Conservation (phyloP, 92 coral and sea anemone genomes). For the Diadumene lineata region DNA sequence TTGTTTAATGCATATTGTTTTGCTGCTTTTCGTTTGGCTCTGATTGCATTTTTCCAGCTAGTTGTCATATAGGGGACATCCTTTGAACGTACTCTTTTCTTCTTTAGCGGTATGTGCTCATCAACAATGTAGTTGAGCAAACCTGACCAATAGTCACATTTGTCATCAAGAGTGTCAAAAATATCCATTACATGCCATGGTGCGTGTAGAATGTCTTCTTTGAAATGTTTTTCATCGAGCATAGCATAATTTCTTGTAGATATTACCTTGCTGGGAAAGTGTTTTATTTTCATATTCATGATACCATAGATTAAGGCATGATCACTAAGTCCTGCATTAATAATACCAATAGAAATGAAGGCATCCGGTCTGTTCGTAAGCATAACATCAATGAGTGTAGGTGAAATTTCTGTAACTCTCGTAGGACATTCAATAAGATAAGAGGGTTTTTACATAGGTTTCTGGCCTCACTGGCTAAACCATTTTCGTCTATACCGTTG, state of each 20-base stretch:
- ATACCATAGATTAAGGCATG: neutral
- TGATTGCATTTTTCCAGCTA: slow-evolving; percentile 12
- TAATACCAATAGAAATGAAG: neutral
- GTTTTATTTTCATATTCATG: neutral
- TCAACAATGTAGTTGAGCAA: slow-evolving; percentile 1
- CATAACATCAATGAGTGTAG: neutral
- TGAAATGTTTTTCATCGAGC: neutral
- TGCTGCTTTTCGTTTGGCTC: slow-evolving; percentile 3
- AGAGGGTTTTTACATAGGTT: too few species aligned
- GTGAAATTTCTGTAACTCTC: neutral
- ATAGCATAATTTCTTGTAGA: neutral
- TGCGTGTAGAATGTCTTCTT: neutral
- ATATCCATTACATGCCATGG: slow-evolving; percentile 4
- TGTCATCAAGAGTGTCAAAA: slow-evolving; percentile 28
- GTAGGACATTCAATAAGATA: neutral
- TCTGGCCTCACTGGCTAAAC: too few species aligned
- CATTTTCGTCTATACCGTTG: too few species aligned
- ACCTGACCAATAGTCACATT: slow-evolving; percentile 21
- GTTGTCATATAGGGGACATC: slow-evolving; percentile 36
- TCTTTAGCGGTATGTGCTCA: slow-evolving; percentile 17
- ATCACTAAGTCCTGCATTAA: slow-evolving; percentile 1
- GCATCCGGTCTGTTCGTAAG: neutral
- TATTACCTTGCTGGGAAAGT: neutral
- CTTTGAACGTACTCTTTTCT: slow-evolving; percentile 16
- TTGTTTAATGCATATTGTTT: neutral